Conservation (phyloP, 1,140 invertebrate genomes). For the Drosophila cardini region DNA sequence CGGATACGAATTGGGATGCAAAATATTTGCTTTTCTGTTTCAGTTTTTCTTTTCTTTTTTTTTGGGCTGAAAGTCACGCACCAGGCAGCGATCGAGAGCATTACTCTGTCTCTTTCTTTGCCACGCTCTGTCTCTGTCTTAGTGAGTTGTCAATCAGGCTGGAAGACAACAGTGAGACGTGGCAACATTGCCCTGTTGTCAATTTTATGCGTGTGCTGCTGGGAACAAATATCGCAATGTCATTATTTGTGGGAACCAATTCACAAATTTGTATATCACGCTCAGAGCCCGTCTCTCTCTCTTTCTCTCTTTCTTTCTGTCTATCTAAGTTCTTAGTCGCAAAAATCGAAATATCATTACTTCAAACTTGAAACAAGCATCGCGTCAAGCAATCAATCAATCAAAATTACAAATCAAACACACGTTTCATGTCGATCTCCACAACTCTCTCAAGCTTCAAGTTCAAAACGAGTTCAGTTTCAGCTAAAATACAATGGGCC, state of each 20-base stretch:
- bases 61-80: slow-evolving; percentile 49
- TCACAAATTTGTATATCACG: slow-evolving; percentile 57
- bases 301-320: neutral
- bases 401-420: slow-evolving; percentile 76
- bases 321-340: slow-evolving; percentile 15
- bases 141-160: slow-evolving; percentile 72
- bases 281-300: slow-evolving; percentile 6
- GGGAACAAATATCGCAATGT: slow-evolving; percentile 63
- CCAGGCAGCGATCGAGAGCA: neutral
- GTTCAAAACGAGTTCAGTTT: slow-evolving; percentile 57
- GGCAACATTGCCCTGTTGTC: slow-evolving; percentile 41
- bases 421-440: slow-evolving; percentile 42
- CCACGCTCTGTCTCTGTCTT: slow-evolving; percentile 2
- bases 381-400: slow-evolving; percentile 80
- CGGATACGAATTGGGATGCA: slow-evolving; percentile 19
- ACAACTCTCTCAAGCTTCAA: slow-evolving; percentile 13
- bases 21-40: slow-evolving; percentile 39
- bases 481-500: slow-evolving; percentile 58
- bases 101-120: neutral
- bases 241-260: slow-evolving; percentile 82
- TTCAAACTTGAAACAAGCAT: slow-evolving; percentile 52
- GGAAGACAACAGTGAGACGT: slow-evolving; percentile 21
- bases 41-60: slow-evolving; percentile 19
- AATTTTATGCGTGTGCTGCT: slow-evolving; percentile 27
- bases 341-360: slow-evolving; percentile 78